Conservation (phyloP, 2,888 invertebrate species). For the Amaurobius ferox region DNA sequence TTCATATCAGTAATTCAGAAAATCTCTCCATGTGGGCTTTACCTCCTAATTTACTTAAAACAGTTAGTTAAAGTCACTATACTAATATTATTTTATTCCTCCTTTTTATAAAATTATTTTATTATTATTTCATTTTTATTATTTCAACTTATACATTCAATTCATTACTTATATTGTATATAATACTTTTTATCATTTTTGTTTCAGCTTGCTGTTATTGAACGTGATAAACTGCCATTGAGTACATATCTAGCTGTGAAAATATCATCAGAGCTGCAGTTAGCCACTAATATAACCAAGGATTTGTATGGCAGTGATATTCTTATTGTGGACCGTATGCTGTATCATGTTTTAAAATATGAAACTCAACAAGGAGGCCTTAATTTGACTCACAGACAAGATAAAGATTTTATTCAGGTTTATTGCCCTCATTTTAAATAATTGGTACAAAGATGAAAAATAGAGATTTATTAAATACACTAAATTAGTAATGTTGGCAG, state of each 20-base stretch:
- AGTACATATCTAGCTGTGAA: conserved; percentile 55
- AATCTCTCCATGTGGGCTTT: too few relatives aligned
- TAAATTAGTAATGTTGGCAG: too few relatives aligned
- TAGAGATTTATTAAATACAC: too few relatives aligned
- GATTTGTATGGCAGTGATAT: conserved; percentile 90
- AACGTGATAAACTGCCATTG: conserved; percentile 49
- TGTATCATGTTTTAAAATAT: conserved; percentile 86
- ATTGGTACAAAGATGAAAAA: too few relatives aligned
- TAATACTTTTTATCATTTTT: neutral
- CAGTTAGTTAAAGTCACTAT: too few relatives aligned
- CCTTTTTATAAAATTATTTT: too few relatives aligned
- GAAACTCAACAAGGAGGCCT: conserved; percentile 90
- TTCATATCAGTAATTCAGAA: too few relatives aligned
- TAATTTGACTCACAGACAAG: conserved; percentile 95
- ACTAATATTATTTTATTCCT: too few relatives aligned
- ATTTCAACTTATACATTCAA: too few relatives aligned
- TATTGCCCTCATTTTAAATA: neutral
- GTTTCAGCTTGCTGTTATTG: conserved; percentile 49
- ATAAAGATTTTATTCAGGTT: conserved; percentile 89
- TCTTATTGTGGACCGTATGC: conserved; percentile 86
- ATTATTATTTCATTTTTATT: too few relatives aligned
- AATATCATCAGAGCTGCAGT: conserved; percentile 55
- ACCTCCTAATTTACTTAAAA: too few relatives aligned
- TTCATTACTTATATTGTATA: too few relatives aligned
- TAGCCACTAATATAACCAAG: conserved; percentile 45